Conservation (phyloP, 2,113 vertebrate species). For the Cranoglanis bouderius region DNA sequence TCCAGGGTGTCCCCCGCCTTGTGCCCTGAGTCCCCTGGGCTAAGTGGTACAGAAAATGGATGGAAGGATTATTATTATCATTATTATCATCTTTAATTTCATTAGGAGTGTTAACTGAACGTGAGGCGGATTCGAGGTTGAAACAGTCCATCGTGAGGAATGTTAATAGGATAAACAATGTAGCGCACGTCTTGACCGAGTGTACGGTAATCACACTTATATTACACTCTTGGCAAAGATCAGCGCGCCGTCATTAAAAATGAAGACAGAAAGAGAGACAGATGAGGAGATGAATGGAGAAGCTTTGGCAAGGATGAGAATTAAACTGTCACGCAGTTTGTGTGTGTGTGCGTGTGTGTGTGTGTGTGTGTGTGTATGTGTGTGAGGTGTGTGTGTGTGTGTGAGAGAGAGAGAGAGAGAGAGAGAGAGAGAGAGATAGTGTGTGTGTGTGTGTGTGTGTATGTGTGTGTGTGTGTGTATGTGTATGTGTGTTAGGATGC, state of each 20-base stretch:
- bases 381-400: not conserved
- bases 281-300: conserved; percentile 21
- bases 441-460: not conserved
- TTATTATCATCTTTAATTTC: not conserved
- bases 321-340: not conserved
- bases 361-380: not conserved
- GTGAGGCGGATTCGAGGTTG: too few species aligned
- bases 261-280: not conserved
- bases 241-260: not conserved
- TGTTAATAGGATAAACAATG: not conserved
- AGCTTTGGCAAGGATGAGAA: conserved; percentile 19
- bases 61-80: not conserved
- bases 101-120: not conserved
- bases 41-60: too few species aligned
- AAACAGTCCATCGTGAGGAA: not conserved
- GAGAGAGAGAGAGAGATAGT: not conserved
- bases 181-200: not conserved
- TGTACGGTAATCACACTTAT: not conserved
- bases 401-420: not conserved
- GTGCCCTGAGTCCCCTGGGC: too few species aligned
- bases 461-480: not conserved
- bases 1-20: too few species aligned
- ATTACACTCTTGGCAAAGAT: conserved; percentile 10
- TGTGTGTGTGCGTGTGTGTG: not conserved
- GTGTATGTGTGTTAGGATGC: conserved; percentile 6